Conservation (phyloP, 2,888 invertebrate genomes). For the Galeruca laticollis region DNA sequence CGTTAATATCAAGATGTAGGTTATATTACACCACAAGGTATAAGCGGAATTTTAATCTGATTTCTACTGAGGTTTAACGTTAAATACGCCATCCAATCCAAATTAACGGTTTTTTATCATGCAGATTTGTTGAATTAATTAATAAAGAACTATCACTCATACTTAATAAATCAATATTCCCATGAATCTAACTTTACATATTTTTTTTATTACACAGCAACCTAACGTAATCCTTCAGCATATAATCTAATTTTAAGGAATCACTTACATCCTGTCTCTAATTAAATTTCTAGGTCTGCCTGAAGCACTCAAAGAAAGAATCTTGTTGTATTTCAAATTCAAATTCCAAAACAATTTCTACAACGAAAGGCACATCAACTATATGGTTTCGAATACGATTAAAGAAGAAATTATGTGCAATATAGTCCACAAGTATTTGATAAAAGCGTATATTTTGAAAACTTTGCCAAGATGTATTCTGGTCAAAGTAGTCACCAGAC, state of each 20-base stretch:
- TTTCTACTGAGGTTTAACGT: neutral
- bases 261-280: too few species aligned
- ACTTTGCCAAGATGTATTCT: conserved; percentile 37
- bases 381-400: conserved; percentile 19
- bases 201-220: too few species aligned
- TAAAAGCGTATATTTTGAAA: conserved; percentile 7
- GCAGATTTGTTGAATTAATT: too few species aligned
- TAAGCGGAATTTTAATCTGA: neutral
- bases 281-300: conserved; percentile 61
- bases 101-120: too few species aligned
- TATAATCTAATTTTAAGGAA: too few species aligned
- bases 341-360: conserved; percentile 64
- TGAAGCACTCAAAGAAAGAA: conserved; percentile 57
- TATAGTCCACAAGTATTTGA: conserved; percentile 5
- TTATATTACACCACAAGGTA: neutral
- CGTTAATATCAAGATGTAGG: neutral
- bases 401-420: conserved; percentile 15
- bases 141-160: too few species aligned
- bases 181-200: too few species aligned
- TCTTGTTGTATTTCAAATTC: conserved; percentile 64
- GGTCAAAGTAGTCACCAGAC: conserved; percentile 16
- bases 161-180: too few species aligned
- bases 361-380: conserved; percentile 62
- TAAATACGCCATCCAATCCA: too few species aligned
- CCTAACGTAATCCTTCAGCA: too few species aligned